Base-by-base conservation (phyloP, 1,140 invertebrate species). In the Ditylenchus dipsaci region DNA sequence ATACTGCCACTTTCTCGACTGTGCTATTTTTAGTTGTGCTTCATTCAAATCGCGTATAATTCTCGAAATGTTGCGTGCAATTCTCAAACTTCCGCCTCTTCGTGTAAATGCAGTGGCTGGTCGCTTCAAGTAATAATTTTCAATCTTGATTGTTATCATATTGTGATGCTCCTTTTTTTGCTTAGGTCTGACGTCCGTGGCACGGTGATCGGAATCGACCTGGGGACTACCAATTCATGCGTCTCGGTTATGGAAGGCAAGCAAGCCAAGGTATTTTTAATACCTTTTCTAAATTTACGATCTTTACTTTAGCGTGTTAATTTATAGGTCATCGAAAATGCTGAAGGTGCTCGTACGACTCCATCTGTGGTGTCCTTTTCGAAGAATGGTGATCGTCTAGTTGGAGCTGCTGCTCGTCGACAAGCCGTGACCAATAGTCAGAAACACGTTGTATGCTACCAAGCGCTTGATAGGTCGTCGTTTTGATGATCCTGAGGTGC, bases 381-480 rank as follows among this genome's bases (percentile, higher is more conserved):
- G 68, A 82, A 83, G 85, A 93, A 97, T 73, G 91, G 90, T 43
- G 95, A 98, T 86, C 86, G 94, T 49, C 85, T 99, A 7, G 92
- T 95, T 66, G 96, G 96, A 69, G 97, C 95, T 89, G 94, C 95
- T 63, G 95, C 96, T 8, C 97, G 95, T 86, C 88, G 95, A 59
- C 95, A 99, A 84, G 94, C 95, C 9, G 94, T 99, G 17, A 99
- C 95, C 33, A 99, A 99, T 86, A 90, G 93, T 13, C 87, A 89
- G 26, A 99, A n/a, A 99, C 83, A 99, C 96, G 19, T 92, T 99
- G 82, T 97, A 95, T 85, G 95, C 95, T 5, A 98, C 95, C 11
- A 99, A 99, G 85, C 88, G 96, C 80, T 86, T 99, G 38, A 99
- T 99, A 86, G 96, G 96, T 30, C 86, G 96, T 49, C 87, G 90